A percentile compares a stretch with the other conserved stretches of the same genome.
These are phyloP conservation scores for Myotis myotis DNA, from an alignment of 2,797 vertebrate genomes.

Conservation along the genomic window DNA sequence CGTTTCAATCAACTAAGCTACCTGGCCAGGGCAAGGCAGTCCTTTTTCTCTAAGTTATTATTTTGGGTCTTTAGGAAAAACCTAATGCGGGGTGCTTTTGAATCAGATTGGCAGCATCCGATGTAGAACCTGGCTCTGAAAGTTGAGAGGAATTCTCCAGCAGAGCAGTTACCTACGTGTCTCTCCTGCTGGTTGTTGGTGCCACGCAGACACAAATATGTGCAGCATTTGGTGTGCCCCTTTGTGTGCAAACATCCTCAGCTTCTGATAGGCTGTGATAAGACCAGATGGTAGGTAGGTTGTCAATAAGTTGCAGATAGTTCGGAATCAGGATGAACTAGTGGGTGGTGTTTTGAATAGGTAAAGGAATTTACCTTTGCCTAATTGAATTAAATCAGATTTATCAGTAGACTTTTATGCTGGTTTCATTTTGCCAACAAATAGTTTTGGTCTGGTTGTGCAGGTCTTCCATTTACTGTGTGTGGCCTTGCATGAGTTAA, in stretches of 20 bases:
- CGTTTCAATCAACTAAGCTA: not conserved
- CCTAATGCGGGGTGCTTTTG: not conserved
- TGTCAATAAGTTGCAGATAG: not conserved
- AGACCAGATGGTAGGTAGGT: not conserved
- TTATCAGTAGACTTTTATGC: not conserved
- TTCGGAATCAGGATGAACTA: not conserved
- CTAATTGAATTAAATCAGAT: not conserved
- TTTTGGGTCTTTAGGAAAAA: not conserved
- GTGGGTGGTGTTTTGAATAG: not conserved
- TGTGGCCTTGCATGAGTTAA: not conserved
- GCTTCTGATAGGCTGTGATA: not conserved
- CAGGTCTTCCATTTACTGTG: not conserved
- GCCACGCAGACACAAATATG: not conserved
- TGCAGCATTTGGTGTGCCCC: not conserved
- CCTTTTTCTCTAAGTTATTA: not conserved
- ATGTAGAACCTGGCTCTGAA: not conserved
- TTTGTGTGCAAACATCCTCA: no score
- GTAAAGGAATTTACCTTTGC: not conserved
- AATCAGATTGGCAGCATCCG: not conserved
- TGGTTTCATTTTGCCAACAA: not conserved
- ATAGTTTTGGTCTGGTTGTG: not conserved
- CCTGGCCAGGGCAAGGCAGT: not conserved
- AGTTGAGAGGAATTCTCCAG: not conserved
- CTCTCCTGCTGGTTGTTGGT: not conserved
- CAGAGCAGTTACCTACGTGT: no score